Evolutionary conservation across 2,888 invertebrate species (phyloP).

Genomic region (Patella caerulea): DNA sequence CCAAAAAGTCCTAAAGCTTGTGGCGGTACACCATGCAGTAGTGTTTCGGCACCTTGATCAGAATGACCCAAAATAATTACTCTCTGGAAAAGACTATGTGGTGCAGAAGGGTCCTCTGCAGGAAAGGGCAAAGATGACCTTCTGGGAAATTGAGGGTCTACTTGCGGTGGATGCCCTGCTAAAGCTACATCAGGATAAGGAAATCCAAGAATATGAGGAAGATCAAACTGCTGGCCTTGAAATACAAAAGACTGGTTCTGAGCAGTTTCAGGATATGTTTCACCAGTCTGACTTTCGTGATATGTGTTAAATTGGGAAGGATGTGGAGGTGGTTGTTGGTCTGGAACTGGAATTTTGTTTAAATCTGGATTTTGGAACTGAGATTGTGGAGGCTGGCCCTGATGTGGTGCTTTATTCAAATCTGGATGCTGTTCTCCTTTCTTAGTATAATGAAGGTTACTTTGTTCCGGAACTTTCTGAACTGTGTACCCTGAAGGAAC

Average conservation of each 20-base stretch:
- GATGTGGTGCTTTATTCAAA: no score
- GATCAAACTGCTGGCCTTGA: neutral
- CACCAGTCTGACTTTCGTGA: neutral
- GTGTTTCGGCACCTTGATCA: neutral
- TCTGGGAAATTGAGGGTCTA: neutral
- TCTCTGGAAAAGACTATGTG: neutral
- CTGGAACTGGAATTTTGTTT: no score
- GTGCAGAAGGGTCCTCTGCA: neutral
- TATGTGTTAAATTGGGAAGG: no score
- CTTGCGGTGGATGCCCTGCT: neutral
- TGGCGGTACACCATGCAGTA: neutral
- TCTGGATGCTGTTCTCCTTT: no score
- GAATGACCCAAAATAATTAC: neutral
- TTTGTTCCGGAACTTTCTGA: neutral
- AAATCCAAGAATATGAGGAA: conserved; percentile 1
- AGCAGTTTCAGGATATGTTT: neutral
- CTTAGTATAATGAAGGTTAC: no score
- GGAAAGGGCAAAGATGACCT: no score
- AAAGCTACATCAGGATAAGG: neutral
- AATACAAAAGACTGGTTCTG: neutral
- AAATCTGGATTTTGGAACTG: no score
- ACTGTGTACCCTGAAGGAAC: neutral
- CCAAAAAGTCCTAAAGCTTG: neutral
- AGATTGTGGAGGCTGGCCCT: no score
- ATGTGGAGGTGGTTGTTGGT: no score